These are phyloP conservation scores for Sardinella longiceps DNA, from an alignment of 2,797 vertebrate genomes.

Conservation along the genomic window DNA sequence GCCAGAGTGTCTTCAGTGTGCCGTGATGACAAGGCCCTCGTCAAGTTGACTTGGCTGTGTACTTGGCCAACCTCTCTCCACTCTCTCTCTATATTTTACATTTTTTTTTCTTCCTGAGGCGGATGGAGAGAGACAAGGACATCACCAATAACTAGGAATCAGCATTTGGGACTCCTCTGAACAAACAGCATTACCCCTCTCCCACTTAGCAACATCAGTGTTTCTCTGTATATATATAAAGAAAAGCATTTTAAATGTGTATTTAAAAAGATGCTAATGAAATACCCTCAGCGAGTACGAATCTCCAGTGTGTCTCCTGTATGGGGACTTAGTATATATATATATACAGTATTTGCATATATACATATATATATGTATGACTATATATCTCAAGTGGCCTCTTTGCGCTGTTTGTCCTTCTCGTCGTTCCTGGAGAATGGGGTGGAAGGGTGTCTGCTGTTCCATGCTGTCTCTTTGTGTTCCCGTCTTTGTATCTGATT, in stretches of 20 bases:
- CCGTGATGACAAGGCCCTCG: background rate
- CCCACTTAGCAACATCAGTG: constrained; percentile 42
- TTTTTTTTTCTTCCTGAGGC: background rate
- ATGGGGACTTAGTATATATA: constrained; percentile 59
- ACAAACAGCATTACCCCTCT: constrained; percentile 60
- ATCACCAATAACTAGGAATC: constrained; percentile 13
- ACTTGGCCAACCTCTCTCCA: background rate
- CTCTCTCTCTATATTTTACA: background rate
- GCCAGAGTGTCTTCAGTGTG: background rate
- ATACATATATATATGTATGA: constrained; percentile 56
- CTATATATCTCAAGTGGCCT: constrained; percentile 66
- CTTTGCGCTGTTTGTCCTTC: constrained; percentile 52
- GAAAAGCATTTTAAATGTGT: constrained; percentile 61
- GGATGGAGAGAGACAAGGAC: background rate
- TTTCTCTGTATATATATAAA: constrained; percentile 51
- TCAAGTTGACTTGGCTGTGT: background rate
- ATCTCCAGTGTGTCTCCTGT: constrained; percentile 53
- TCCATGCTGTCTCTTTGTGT: constrained; percentile 49
- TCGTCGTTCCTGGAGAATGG: constrained; percentile 39
- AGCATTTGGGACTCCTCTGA: constrained; percentile 39
- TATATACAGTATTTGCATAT: constrained; percentile 66
- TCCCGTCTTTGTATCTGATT: constrained; percentile 54
- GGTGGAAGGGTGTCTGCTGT: constrained; percentile 38
- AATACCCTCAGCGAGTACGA: constrained; percentile 63
- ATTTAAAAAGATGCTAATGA: constrained; percentile 65